Conservation (phyloP, 2,888 invertebrate genomes). For the Xanthia togata region DNA sequence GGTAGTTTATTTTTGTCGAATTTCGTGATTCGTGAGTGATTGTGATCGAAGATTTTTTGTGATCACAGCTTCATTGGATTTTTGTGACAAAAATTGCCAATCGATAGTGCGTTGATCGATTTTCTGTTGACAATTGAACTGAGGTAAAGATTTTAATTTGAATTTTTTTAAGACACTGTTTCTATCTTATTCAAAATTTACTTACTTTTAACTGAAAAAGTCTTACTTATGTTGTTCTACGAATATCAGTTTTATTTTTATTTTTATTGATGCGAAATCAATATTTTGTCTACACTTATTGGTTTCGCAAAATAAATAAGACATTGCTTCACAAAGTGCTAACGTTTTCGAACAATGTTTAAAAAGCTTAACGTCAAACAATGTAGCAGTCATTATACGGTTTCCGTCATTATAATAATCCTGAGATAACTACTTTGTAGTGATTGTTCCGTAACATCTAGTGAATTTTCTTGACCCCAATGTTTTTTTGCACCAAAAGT, state of each 20-base stretch:
- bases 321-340: slow-evolving; percentile 52
- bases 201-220: neutral
- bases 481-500: slow-evolving; percentile 9
- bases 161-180: neutral
- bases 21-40: slow-evolving; percentile 63
- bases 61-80: slow-evolving; percentile 71
- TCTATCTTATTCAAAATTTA: no score
- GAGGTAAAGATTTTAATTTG: slow-evolving; percentile 40
- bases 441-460: slow-evolving; percentile 54
- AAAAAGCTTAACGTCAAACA: slow-evolving; percentile 65
- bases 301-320: neutral
- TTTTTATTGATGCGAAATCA: neutral
- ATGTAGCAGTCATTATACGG: slow-evolving; percentile 70
- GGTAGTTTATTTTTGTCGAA: slow-evolving; percentile 34
- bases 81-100: slow-evolving; percentile 72
- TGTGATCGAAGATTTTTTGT: slow-evolving; percentile 63
- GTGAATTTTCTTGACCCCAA: slow-evolving; percentile 50
- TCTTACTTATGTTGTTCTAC: neutral
- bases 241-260: neutral
- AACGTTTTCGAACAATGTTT: slow-evolving; percentile 52
- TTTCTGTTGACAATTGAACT: slow-evolving; percentile 5
- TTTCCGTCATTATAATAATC: slow-evolving; percentile 72
- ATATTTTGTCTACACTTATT: neutral
- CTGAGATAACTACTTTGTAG: slow-evolving; percentile 50
- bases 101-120: slow-evolving; percentile 67